These are phyloP conservation scores for Alosa alosa DNA, from an alignment of 2,113 vertebrate species.

Conservation along the genomic window DNA sequence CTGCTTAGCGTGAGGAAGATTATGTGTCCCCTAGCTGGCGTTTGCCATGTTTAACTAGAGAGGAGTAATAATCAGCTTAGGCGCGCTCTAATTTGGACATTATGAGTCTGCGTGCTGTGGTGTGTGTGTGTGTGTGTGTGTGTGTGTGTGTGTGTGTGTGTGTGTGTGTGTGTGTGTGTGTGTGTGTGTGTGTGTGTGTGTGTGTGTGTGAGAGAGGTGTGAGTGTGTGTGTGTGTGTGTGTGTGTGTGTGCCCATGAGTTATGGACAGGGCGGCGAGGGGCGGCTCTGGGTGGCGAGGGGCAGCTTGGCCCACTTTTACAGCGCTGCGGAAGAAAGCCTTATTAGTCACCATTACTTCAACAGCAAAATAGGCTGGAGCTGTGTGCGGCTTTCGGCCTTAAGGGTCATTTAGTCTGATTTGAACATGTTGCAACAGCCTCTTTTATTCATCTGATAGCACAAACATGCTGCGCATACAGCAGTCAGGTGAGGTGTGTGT, in stretches of 20 bases:
- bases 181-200: too few species aligned
- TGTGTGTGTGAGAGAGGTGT: too few species aligned
- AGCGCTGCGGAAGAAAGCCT: background rate
- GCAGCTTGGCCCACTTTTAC: background rate
- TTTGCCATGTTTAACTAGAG: background rate
- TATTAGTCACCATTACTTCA: background rate
- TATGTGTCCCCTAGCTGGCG: background rate
- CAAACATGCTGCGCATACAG: background rate
- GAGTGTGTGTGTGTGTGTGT: too few species aligned
- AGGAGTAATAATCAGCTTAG: constrained; percentile 5
- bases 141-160: too few species aligned
- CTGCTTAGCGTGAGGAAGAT: background rate
- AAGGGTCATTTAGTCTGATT: background rate
- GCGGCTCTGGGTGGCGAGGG: background rate
- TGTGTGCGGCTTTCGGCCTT: background rate
- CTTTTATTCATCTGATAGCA: background rate
- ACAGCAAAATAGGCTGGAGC: background rate
- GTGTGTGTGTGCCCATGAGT: background rate
- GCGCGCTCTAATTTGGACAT: background rate
- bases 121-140: too few species aligned
- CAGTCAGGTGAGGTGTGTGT: background rate
- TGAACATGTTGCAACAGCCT: background rate
- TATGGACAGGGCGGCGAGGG: background rate
- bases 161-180: too few species aligned
- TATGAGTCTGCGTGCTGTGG: background rate